Evolutionary conservation across 2,797 vertebrate species (phyloP).

Genomic region (Brachyrhaphis roseni): DNA sequence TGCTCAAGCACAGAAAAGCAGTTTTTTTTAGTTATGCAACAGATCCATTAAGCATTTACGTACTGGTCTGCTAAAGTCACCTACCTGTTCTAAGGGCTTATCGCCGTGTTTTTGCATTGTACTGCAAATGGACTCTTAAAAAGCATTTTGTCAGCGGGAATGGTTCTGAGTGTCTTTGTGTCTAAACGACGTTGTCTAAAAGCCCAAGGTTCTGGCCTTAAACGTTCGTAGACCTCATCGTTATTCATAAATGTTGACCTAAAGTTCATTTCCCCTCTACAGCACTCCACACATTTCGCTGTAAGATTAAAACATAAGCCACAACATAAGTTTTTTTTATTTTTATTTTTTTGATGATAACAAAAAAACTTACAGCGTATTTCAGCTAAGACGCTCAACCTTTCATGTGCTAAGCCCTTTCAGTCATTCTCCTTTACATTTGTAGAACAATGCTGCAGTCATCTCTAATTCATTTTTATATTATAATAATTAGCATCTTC

Average conservation of each 20-base stretch:
- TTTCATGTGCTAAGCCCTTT: not conserved
- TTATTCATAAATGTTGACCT: constrained; percentile 4
- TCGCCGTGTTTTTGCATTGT: not conserved
- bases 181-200: not conserved
- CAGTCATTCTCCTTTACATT: not conserved
- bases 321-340: not conserved
- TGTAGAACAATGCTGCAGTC: not conserved
- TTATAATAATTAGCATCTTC: not conserved
- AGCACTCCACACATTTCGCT: not conserved
- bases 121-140: constrained; percentile 1
- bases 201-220: constrained; percentile 1
- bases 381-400: not conserved
- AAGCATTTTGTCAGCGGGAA: constrained; percentile 1
- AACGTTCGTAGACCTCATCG: not conserved
- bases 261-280: not conserved
- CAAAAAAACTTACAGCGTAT: not conserved
- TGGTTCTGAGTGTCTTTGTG: not conserved
- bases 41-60: constrained; percentile 5
- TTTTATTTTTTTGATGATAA: not conserved
- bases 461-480: not conserved
- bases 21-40: not conserved
- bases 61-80: constrained; percentile 5
- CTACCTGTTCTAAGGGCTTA: constrained; percentile 3
- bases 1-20: not conserved
- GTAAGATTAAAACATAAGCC: not conserved